A percentile compares a stretch with the other conserved stretches of the same genome.
Conservation (phyloP, 2,888 invertebrate genomes). For the Ormyrus rosae region DNA sequence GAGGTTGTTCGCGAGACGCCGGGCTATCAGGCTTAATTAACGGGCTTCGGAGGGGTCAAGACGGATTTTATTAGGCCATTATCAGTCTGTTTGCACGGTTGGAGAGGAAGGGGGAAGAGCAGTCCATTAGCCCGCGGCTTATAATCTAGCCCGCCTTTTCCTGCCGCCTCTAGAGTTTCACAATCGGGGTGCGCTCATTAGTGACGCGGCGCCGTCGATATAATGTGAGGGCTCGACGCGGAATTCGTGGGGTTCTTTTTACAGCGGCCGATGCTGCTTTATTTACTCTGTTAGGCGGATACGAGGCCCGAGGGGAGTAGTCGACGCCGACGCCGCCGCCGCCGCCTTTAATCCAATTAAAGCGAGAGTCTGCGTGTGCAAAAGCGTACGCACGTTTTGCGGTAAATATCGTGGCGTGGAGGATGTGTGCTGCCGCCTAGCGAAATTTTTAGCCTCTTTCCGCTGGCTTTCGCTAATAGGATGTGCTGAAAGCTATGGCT, state of each 20-base stretch:
- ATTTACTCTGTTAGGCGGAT: conserved; percentile 23
- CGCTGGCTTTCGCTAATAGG: too few relatives aligned
- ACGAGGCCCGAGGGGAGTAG: not conserved
- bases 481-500: too few relatives aligned
- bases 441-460: too few relatives aligned
- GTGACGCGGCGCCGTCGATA: conserved; percentile 5
- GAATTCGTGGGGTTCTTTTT: conserved; percentile 18
- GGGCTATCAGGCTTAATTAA: too few relatives aligned
- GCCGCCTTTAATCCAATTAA: conserved; percentile 46
- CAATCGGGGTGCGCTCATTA: conserved; percentile 43
- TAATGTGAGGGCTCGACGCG: conserved; percentile 11
- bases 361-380: conserved; percentile 30
- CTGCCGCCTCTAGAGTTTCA: conserved; percentile 1
- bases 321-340: conserved; percentile 1
- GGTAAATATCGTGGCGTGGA: conserved; percentile 20
- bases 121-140: conserved; percentile 32
- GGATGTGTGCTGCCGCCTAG: too few relatives aligned
- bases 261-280: conserved; percentile 9
- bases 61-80: conserved; percentile 65
- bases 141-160: conserved; percentile 18
- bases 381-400: not conserved
- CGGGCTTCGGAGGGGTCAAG: not conserved
- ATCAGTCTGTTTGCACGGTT: conserved; percentile 58
- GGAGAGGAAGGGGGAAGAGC: not conserved
- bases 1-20: not conserved